Evolutionary conservation across 2,797 vertebrate species (phyloP).

Genomic region (Rallus crepitans): DNA sequence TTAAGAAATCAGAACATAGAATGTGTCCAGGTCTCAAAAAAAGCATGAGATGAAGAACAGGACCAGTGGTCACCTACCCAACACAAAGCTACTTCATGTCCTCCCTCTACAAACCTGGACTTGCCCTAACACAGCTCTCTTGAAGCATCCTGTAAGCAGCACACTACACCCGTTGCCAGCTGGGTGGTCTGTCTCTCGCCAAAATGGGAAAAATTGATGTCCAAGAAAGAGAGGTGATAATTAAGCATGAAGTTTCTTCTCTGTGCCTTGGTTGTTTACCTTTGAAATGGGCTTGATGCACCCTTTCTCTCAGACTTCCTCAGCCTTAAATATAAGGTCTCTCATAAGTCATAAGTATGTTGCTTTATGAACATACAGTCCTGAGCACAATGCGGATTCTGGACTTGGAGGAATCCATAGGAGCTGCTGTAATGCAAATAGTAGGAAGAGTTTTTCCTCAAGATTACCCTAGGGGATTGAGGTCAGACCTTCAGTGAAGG

Average conservation of each 20-base stretch:
- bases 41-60: not conserved
- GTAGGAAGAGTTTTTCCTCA: constrained; percentile 34
- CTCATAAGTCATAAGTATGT: not conserved
- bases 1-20: not conserved
- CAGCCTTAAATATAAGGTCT: not conserved
- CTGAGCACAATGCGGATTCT: not conserved
- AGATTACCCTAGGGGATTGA: constrained; percentile 45
- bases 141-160: not conserved
- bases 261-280: not conserved
- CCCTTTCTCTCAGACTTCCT: not conserved
- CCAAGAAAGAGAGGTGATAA: not conserved
- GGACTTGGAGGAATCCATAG: not conserved
- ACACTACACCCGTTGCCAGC: not conserved
- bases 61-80: not conserved
- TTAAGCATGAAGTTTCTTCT: not conserved
- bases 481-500: constrained; percentile 53
- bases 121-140: not conserved
- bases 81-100: not conserved
- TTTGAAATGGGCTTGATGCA: not conserved
- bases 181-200: not conserved
- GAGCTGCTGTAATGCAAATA: constrained; percentile 23
- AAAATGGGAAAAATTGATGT: not conserved
- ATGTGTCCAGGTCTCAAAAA: not conserved
- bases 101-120: not conserved
- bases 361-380: not conserved